Conservation (phyloP, 2,797 vertebrate species). For the Eremophila alpestris region DNA sequence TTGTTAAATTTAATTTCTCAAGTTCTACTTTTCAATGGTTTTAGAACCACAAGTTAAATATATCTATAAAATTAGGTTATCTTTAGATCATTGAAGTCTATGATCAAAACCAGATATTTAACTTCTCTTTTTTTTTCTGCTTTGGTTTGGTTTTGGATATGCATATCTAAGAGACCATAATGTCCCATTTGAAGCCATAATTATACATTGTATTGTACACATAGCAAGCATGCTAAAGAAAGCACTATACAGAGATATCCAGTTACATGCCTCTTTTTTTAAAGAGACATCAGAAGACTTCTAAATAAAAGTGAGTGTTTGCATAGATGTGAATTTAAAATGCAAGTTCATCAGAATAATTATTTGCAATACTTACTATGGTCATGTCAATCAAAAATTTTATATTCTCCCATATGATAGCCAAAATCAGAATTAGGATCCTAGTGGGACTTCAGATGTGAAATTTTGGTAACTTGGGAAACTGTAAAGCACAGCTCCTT, state of each 20-base stretch:
- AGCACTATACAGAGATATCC: not conserved
- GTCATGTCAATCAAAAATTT: not conserved
- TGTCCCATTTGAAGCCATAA: not conserved
- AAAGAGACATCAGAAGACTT: not conserved
- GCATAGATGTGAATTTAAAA: not conserved
- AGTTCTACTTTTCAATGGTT: not conserved
- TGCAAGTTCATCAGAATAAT: rapidly evolving
- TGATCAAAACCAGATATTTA: not conserved
- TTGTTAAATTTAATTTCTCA: not conserved
- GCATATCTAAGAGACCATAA: not conserved
- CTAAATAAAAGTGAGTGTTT: not conserved
- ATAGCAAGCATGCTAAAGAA: not conserved
- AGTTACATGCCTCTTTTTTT: rapidly evolving
- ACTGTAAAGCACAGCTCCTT: not conserved
- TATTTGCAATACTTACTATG: not conserved
- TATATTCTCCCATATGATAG: not conserved
- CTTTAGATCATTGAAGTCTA: not conserved
- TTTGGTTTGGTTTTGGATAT: not conserved
- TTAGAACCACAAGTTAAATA: not conserved
- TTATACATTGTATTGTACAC: not conserved
- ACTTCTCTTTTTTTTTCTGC: not conserved
- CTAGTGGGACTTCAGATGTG: not conserved
- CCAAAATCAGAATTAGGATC: not conserved
- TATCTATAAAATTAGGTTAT: not conserved
- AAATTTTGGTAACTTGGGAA: not conserved